Base-by-base conservation (phyloP, 2,113 vertebrate genomes). In the Scomber colias region DNA sequence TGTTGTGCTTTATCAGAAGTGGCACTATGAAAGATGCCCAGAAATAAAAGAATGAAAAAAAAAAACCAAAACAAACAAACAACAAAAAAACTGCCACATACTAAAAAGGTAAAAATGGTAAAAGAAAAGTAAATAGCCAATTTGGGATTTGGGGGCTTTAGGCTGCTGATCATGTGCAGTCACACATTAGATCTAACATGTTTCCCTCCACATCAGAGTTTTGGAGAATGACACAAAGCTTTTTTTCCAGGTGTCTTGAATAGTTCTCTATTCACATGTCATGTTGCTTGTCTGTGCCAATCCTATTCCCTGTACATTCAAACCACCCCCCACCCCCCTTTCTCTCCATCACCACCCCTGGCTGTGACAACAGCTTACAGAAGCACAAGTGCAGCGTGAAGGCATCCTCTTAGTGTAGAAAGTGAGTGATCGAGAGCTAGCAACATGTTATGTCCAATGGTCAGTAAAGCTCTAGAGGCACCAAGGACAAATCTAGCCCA, bases 1-100 rank as follows among this genome's bases (percentile, higher is more conserved):
- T 86, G 90, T 82, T 79, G 59, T 78, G 68, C 66, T 83, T 90
- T 91, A 93, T 91, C 88, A 86, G 59, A 93, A 87, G 86, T 90
- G 89, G 85, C 90, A 89, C 62, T 30, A 70, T 75, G 83, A 88
- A 85, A 90, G 72, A 85, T 76, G 50, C 24, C 24, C 27, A 44
- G 19, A 84, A 86, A 66, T 73, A 86, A 89, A 74, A 71, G 64
- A 76, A 71, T 72, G 8, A 40, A 40, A 40, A 40, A 40, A 8
- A 40, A 85, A 50, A 21, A 21, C 1, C 21, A 21, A 21, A 21
- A 21, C 21, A 21, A 21, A 21, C 21, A 21, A 21, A 21, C 1
- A 7, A 40, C 10, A 40, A 40, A 40, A 40, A 40, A 85, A 50
- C 77, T 75, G 87, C 69, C 55, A 60, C 55, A 68, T 45, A 63